Percentiles rank a stretch among this genome's conserved stretches.
Evolutionary conservation across 2,797 vertebrate species (phyloP).

Genomic region (Morelia viridis): DNA sequence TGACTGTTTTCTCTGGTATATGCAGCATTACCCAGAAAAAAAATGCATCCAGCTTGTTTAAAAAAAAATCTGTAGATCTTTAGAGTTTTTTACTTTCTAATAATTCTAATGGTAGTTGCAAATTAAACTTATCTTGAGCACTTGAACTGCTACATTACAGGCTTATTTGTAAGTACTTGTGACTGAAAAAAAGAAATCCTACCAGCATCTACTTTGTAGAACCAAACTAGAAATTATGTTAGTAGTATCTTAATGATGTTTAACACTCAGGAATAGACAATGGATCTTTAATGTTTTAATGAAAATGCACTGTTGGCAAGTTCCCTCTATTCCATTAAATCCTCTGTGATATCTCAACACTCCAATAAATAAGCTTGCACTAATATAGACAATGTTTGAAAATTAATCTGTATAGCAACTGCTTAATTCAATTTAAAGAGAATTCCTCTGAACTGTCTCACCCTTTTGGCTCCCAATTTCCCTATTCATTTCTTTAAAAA

Average conservation of each 20-base stretch:
- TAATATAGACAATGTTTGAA: background rate
- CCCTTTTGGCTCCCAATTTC: background rate
- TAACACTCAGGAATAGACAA: background rate
- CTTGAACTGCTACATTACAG: background rate
- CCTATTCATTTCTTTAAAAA: background rate
- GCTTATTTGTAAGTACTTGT: background rate
- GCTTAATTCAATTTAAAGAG: background rate
- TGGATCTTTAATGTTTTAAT: background rate
- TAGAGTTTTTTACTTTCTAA: background rate
- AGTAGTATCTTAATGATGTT: background rate
- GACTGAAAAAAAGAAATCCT: background rate
- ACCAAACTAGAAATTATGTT: background rate
- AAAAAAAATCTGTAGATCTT: background rate
- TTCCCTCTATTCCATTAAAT: rapidly evolving
- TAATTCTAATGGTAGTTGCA: slow-evolving; percentile 1
- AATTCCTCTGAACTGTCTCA: background rate
- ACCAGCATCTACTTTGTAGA: background rate
- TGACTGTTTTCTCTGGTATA: background rate
- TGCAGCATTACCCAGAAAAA: background rate
- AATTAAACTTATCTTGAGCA: background rate
- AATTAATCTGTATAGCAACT: background rate
- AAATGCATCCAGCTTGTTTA: background rate
- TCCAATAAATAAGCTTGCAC: background rate
- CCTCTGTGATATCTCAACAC: background rate
- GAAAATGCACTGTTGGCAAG: background rate